Percentiles rank a stretch among this genome's conserved stretches.
Evolutionary conservation across 2,113 vertebrate genomes (phyloP).

Genomic region (Hoplias malabaricus): DNA sequence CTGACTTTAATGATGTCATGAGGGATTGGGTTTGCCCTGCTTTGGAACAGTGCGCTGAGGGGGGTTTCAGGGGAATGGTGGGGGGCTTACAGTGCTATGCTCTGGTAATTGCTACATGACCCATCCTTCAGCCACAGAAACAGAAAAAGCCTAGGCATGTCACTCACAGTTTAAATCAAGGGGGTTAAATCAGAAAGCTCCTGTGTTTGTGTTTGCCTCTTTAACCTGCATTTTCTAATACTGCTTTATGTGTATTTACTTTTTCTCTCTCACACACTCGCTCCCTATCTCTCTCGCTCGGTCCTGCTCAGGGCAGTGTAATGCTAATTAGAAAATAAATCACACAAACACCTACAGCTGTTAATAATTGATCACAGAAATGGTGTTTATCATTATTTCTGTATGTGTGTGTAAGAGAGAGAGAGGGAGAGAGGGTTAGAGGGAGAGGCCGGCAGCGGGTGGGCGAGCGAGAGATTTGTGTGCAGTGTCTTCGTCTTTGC

Average conservation of each 20-base stretch:
- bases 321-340: conserved; percentile 50
- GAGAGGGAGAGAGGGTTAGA: neutral
- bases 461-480: conserved; percentile 20
- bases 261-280: neutral
- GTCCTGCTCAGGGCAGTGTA: conserved; percentile 12
- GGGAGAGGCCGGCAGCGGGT: neutral
- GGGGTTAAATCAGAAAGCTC: conserved; percentile 27
- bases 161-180: neutral
- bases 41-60: conserved; percentile 55
- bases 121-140: neutral
- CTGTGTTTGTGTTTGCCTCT: conserved; percentile 3
- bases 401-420: conserved; percentile 15
- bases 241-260: conserved; percentile 1
- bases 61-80: conserved; percentile 56
- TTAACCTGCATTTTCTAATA: neutral
- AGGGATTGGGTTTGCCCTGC: conserved; percentile 61
- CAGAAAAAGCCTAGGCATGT: neutral
- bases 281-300: neutral
- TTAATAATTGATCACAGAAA: conserved; percentile 61
- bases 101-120: conserved; percentile 44
- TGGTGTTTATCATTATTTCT: conserved; percentile 4
- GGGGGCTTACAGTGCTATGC: conserved; percentile 50
- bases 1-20: conserved; percentile 73
- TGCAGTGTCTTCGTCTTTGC: conserved; percentile 13
- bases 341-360: conserved; percentile 48